These are phyloP conservation scores for Gasterosteus nipponicus DNA, from an alignment of 2,113 vertebrate species.

Conservation along the genomic window DNA sequence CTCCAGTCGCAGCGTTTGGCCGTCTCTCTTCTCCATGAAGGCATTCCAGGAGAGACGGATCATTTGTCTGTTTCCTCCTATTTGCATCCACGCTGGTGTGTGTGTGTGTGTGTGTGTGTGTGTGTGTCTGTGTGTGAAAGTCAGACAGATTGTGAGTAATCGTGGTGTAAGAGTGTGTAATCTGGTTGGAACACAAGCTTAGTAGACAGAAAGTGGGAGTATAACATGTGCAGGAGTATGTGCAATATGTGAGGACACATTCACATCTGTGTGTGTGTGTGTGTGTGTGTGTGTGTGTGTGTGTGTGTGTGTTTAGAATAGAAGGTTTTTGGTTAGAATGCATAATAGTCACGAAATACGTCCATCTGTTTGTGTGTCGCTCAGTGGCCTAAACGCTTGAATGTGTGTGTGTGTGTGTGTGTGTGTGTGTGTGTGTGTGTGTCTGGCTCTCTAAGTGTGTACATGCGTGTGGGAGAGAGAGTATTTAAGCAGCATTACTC, in stretches of 20 bases:
- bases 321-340: too few relatives aligned
- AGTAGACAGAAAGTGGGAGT: not conserved
- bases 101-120: conserved; percentile 18
- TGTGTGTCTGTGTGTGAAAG: conserved; percentile 17
- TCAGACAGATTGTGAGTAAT: conserved; percentile 26
- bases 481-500: conserved; percentile 62
- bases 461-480: conserved; percentile 46
- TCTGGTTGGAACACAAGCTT: not conserved
- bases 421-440: conserved; percentile 13
- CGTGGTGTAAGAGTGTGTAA: conserved; percentile 6
- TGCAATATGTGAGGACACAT: not conserved
- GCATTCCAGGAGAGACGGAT: conserved; percentile 70
- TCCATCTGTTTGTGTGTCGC: too few relatives aligned
- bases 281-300: conserved; percentile 22
- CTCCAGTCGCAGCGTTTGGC: conserved; percentile 63
- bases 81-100: conserved; percentile 52
- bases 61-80: conserved; percentile 74
- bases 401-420: not conserved
- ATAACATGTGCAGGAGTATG: conserved; percentile 1
- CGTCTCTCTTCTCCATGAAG: conserved; percentile 58
- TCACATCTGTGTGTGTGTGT: not conserved
- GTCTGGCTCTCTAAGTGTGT: not conserved
- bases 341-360: too few relatives aligned
- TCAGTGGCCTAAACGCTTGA: too few relatives aligned
- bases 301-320: not conserved